Conservation (phyloP, 2,797 vertebrate species). For the Sebastes itinus region DNA sequence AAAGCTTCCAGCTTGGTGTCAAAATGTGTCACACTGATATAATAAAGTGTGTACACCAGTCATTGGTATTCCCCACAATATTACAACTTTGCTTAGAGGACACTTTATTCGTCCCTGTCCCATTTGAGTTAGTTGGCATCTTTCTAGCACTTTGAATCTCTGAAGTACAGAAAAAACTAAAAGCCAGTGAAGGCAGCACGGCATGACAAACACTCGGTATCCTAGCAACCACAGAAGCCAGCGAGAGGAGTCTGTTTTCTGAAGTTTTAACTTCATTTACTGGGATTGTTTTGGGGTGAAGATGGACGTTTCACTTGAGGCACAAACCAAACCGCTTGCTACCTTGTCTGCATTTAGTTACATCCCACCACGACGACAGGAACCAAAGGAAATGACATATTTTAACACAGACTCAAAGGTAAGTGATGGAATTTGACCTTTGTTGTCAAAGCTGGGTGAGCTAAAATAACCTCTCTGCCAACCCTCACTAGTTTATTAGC, state of each 20-base stretch:
- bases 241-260: not conserved
- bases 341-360: slow-evolving; percentile 70
- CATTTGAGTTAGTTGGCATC: not conserved
- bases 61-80: not conserved
- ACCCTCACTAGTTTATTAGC: too few species aligned
- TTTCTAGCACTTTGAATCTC: not conserved
- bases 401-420: slow-evolving; percentile 70
- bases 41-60: not conserved
- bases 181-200: slow-evolving; percentile 38
- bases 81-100: not conserved
- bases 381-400: slow-evolving; percentile 65
- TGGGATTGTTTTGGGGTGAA: not conserved
- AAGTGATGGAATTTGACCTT: not conserved
- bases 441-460: not conserved
- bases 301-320: slow-evolving; percentile 64
- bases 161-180: not conserved
- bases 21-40: not conserved
- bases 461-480: fast-evolving
- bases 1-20: not conserved
- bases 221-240: slow-evolving; percentile 63
- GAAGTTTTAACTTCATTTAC: not conserved
- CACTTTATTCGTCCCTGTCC: not conserved
- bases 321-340: slow-evolving; percentile 53
- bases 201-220: slow-evolving; percentile 3
- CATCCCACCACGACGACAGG: slow-evolving; percentile 66